phyloP scores from a whole-genome alignment of 2,888 invertebrate species.

The Meganola albula region DNA sequence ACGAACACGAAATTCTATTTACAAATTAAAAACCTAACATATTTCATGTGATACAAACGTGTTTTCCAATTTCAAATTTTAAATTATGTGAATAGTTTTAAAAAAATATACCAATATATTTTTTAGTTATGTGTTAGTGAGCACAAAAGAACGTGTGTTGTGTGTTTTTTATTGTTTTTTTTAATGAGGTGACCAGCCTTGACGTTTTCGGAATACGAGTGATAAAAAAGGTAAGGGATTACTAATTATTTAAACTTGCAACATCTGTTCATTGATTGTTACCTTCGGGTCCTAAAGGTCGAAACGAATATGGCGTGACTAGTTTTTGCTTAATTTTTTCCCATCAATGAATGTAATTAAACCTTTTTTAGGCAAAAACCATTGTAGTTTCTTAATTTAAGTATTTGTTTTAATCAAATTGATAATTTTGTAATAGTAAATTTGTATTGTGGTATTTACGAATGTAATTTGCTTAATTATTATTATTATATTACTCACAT shows the following conservation, averaged over 20 bases:
- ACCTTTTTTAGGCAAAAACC: conserved; percentile 4
- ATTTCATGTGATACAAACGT: conserved; percentile 27
- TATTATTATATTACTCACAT: not conserved
- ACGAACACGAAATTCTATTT: conserved; percentile 50
- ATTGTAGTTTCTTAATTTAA: not conserved
- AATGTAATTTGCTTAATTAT: not conserved
- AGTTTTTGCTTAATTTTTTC: conserved; percentile 21
- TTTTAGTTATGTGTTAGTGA: conserved; percentile 65
- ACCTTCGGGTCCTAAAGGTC: conserved; percentile 28
- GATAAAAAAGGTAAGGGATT: conserved; percentile 36
- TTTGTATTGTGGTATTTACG: too few relatives aligned
- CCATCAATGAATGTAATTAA: conserved; percentile 10
- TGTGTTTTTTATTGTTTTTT: conserved; percentile 45
- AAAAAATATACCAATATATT: too few relatives aligned
- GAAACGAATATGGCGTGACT: conserved; percentile 26
- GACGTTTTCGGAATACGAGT: conserved; percentile 28
- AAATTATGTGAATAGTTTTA: conserved; percentile 65
- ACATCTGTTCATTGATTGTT: conserved; percentile 25
- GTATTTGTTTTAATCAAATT: not conserved
- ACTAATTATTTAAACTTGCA: conserved; percentile 9
- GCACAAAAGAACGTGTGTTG: conserved; percentile 56
- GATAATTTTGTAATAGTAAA: too few relatives aligned
- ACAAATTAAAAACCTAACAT: conserved; percentile 34
- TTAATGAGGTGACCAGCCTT: conserved; percentile 47
- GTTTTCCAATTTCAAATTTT: conserved; percentile 28